Percentiles rank a stretch among this genome's conserved stretches.
Conservation (phyloP, 2,888 invertebrate genomes). For the Tinea pellionella region DNA sequence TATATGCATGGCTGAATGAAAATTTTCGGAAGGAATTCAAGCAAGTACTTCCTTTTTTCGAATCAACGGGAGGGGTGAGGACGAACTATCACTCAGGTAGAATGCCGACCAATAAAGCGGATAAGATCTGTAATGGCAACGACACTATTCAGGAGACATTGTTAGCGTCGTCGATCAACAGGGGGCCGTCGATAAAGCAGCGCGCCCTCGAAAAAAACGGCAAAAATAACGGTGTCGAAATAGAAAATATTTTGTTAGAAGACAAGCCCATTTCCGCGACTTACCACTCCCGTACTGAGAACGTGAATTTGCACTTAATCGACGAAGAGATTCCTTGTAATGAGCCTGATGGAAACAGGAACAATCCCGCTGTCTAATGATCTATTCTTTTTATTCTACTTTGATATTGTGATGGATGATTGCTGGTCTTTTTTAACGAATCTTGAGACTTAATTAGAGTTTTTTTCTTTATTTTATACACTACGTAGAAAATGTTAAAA, state of each 20-base stretch:
- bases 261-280: conserved; percentile 48
- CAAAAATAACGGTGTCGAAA: conserved; percentile 67
- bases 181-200: conserved; percentile 59
- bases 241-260: conserved; percentile 67
- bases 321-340: conserved; percentile 51
- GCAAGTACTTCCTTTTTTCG: conserved; percentile 77
- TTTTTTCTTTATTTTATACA: too few species aligned
- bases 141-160: conserved; percentile 79
- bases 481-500: too few species aligned
- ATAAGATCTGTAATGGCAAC: conserved; percentile 81
- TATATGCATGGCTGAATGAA: conserved; percentile 98
- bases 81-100: conserved; percentile 57
- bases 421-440: not conserved
- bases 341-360: conserved; percentile 38
- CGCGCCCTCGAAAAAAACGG: conserved; percentile 36
- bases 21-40: conserved; percentile 95
- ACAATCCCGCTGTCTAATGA: conserved; percentile 32
- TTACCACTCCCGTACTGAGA: conserved; percentile 46
- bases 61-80: conserved; percentile 61
- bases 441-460: too few species aligned
- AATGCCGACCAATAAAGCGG: conserved; percentile 66
- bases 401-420: not conserved
- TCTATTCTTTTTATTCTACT: conserved; percentile 19
- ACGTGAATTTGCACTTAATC: conserved; percentile 50
- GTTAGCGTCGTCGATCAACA: conserved; percentile 67